phyloP scores from a whole-genome alignment of 2,113 vertebrate species.

The Nothobranchius kuhntae region DNA sequence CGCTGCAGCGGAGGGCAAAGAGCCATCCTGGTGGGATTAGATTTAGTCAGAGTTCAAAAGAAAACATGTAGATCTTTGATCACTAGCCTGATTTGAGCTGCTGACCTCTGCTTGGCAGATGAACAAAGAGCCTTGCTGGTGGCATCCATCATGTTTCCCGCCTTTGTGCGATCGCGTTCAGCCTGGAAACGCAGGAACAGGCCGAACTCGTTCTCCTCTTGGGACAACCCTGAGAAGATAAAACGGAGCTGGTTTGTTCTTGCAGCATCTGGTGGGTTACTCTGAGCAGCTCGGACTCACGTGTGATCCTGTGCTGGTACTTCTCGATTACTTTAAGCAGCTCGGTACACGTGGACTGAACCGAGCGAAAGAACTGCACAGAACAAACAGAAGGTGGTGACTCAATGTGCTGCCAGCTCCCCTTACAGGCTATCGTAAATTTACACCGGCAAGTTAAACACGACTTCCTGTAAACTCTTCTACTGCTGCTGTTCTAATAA shows the following conservation, averaged over 20 bases:
- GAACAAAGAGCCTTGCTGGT: constrained; percentile 84
- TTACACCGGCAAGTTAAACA: too few relatives aligned
- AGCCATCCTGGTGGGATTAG: constrained; percentile 67
- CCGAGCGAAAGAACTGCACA: constrained; percentile 83
- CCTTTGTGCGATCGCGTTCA: constrained; percentile 80
- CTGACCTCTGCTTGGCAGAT: constrained; percentile 86
- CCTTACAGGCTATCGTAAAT: too few relatives aligned
- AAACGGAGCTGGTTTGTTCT: too few relatives aligned
- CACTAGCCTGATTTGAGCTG: background rate
- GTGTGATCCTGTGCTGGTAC: constrained; percentile 83
- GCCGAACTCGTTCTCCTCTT: constrained; percentile 88
- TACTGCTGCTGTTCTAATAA: too few relatives aligned
- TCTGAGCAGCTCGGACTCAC: constrained; percentile 64
- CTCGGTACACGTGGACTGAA: constrained; percentile 83
- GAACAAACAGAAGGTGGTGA: background rate
- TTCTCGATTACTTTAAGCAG: constrained; percentile 86
- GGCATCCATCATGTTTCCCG: constrained; percentile 85
- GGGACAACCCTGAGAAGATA: constrained; percentile 68
- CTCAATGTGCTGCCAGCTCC: too few relatives aligned
- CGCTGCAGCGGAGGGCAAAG: constrained; percentile 81
- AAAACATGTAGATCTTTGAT: too few relatives aligned
- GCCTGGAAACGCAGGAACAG: constrained; percentile 85
- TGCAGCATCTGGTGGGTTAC: too few relatives aligned
- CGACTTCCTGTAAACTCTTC: too few relatives aligned
- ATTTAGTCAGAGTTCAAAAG: background rate